A percentile compares a stretch with the other conserved stretches of the same genome.
phyloP scores from a whole-genome alignment of 2,888 invertebrate genomes.

The Microctonus hyperodae region DNA sequence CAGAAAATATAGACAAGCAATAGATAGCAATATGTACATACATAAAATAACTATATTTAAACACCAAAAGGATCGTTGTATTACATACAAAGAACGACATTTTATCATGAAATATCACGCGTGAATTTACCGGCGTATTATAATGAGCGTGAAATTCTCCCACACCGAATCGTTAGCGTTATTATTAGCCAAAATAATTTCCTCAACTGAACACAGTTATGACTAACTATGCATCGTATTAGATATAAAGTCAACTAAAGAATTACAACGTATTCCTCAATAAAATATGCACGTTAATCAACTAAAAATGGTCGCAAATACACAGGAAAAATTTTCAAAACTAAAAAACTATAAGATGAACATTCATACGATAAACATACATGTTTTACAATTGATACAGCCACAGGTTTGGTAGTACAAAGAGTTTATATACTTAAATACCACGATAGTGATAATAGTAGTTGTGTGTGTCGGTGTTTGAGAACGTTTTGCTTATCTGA shows the following conservation, averaged over 20 bases:
- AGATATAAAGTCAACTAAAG: not conserved
- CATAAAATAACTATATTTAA: too few species aligned
- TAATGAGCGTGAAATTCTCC: constrained; percentile 21
- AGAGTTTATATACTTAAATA: too few species aligned
- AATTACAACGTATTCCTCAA: not conserved
- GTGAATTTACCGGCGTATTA: not conserved
- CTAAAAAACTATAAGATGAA: not conserved
- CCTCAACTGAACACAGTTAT: not conserved
- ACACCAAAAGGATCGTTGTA: not conserved
- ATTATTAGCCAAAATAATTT: constrained; percentile 18
- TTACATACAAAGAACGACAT: not conserved
- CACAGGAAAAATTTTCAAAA: not conserved
- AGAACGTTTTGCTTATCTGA: constrained; percentile 27
- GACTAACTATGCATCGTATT: not conserved
- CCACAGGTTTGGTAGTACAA: not conserved
- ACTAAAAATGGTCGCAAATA: too few species aligned
- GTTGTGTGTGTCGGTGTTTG: not conserved
- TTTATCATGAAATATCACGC: not conserved
- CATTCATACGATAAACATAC: not conserved
- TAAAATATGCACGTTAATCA: too few species aligned
- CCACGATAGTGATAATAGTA: not conserved
- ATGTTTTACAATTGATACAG: not conserved
- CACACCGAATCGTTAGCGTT: constrained; percentile 17
- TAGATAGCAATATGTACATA: too few species aligned
- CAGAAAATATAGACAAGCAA: too few species aligned